Evolutionary conservation across 2,797 vertebrate species (phyloP).

Genomic region (Erithacus rubecula): DNA sequence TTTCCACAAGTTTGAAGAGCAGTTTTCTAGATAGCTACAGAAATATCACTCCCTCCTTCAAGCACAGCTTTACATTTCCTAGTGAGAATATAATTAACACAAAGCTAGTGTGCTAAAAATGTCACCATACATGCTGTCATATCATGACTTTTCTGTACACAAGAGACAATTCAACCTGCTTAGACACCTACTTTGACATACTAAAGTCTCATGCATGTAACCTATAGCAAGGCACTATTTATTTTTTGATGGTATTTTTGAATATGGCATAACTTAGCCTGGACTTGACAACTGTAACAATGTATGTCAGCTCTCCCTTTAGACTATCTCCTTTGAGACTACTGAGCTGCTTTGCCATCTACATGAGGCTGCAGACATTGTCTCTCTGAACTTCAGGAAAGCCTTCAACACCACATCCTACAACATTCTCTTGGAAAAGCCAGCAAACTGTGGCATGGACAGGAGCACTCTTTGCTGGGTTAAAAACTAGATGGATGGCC

Average conservation of each 20-base stretch:
- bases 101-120: background rate
- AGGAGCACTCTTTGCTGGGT: background rate
- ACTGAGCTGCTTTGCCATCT: background rate
- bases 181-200: background rate
- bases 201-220: rapidly evolving
- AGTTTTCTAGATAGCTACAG: background rate
- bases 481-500: background rate
- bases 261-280: background rate
- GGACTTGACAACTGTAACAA: background rate
- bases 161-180: background rate
- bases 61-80: background rate
- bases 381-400: background rate
- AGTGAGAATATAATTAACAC: background rate
- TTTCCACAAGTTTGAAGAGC: background rate
- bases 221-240: background rate
- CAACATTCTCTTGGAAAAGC: background rate
- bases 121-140: background rate
- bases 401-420: background rate
- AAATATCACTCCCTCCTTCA: background rate
- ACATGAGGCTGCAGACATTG: background rate
- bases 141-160: background rate
- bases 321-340: background rate
- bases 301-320: background rate
- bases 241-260: background rate
- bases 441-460: background rate